Percentiles rank a stretch among this genome's conserved stretches.
Conservation (phyloP, 2,797 vertebrate species). For the Salmo trutta region DNA sequence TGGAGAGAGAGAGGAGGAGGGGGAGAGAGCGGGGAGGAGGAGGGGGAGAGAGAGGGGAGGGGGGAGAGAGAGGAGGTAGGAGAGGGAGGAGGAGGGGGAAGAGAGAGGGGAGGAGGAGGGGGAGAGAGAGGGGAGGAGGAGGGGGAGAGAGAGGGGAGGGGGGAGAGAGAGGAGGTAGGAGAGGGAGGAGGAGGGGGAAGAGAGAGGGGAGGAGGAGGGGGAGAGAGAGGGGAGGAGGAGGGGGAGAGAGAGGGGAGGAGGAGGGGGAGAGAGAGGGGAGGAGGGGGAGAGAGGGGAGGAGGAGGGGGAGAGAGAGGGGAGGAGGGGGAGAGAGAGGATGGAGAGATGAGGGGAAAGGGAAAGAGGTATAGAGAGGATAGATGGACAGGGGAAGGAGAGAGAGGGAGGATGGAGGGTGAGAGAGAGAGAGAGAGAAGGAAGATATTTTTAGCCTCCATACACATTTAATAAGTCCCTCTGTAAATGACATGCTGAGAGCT, state of each 20-base stretch:
- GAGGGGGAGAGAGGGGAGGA: not conserved
- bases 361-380: not conserved
- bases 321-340: not conserved
- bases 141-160: not conserved
- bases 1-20: conserved; percentile 47
- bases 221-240: not conserved
- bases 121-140: not conserved
- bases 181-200: not conserved
- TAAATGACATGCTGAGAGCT: conserved; percentile 22
- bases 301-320: not conserved
- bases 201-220: not conserved
- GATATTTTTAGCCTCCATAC: not conserved
- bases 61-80: not conserved
- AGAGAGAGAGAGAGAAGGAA: not conserved
- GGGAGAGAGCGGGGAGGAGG: not conserved
- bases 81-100: too few species aligned
- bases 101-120: not conserved
- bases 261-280: too few species aligned
- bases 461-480: conserved; percentile 10
- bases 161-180: too few species aligned
- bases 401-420: not conserved
- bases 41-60: not conserved
- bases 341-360: too few species aligned
- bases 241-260: too few species aligned
- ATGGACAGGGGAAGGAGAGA: too few species aligned